Evolutionary conservation across 2,797 vertebrate genomes (phyloP), one percentile per base, ranked within the genome.

Genomic region (Chelmon rostratus): DNA sequence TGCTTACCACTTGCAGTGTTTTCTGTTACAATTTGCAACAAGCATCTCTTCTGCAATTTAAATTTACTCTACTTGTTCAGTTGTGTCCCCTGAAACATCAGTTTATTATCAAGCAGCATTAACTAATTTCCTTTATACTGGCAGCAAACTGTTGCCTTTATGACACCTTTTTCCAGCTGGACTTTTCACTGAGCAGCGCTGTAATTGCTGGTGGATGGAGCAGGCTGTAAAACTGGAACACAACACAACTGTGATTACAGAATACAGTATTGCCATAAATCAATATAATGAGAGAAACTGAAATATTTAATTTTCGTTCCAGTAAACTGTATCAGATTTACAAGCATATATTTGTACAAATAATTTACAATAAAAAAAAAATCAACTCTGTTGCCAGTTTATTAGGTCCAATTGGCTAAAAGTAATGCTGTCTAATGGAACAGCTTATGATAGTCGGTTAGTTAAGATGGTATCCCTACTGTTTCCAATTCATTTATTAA

Each of bases 81-180:
- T 46, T 71, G 59, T 19, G 62, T 69, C 47, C 38, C 23, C 15
- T 12, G 13, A 56, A 77, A 74, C 15, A 61, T 5, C 31, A n/a
- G 15, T 75, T 70, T 61, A 81, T 49, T 59, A 49, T 37, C 6
- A 40, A 61, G 19, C 56, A 76, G 28, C 68, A 49, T 74, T 42
- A n/a, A 31, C 46, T 19, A 38, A 54, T 78, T 52, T 82, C 2
- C 40, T 64, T 82, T 78, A 81, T 69, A 76, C 35, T n/a, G 23
- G 56, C 16, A 69, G 58, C 16, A 66, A 53, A 35, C 21, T 74
- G 35, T 68, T 62, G 53, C 63, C 8, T 69, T 78, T 8, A 46
- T 38, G 5, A 54, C 35, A 52, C 59, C 54, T 58, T 74, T 65
- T 61, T 65, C 42, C 49, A 13, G 8, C 69, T 68, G 63, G 71